Evolutionary conservation across 1,140 invertebrate species (phyloP).

Genomic region (Nomia melanderi): DNA sequence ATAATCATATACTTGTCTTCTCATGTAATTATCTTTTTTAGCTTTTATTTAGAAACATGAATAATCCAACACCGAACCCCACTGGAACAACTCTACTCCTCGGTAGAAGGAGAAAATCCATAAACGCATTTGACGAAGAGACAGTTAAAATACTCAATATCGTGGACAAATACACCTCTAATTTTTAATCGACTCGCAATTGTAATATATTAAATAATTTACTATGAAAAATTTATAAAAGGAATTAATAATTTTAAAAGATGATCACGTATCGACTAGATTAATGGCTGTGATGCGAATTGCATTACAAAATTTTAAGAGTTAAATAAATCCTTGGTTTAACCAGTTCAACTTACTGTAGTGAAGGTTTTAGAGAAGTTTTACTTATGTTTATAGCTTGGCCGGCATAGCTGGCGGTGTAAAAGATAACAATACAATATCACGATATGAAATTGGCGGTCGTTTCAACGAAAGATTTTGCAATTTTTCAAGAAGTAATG

Average conservation of each 20-base stretch:
- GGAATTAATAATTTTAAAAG: neutral
- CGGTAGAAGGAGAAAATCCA: constrained; percentile 72
- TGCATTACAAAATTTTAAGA: neutral
- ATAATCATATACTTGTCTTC: neutral
- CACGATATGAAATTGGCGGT: constrained; percentile 65
- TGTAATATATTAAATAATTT: neutral
- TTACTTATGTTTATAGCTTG: constrained; percentile 70
- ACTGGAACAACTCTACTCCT: constrained; percentile 62
- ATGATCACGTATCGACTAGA: neutral
- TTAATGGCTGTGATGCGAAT: neutral
- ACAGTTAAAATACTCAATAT: constrained; percentile 63
- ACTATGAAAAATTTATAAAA: neutral
- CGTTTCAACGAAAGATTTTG: constrained; percentile 66
- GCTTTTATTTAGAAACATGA: constrained; percentile 69
- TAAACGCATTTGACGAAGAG: constrained; percentile 61
- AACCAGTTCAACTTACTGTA: neutral
- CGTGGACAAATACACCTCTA: constrained; percentile 55
- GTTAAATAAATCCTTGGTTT: neutral
- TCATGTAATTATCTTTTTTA: constrained; percentile 40
- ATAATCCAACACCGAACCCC: constrained; percentile 35
- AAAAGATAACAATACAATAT: constrained; percentile 59
- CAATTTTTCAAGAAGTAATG: constrained; percentile 60
- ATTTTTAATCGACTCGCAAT: constrained; percentile 1
- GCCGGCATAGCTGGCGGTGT: constrained; percentile 65
- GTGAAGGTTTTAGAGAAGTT: too few relatives aligned